Evolutionary conservation across 1,140 invertebrate species (phyloP).

Genomic region (Scylla paramamosain): DNA sequence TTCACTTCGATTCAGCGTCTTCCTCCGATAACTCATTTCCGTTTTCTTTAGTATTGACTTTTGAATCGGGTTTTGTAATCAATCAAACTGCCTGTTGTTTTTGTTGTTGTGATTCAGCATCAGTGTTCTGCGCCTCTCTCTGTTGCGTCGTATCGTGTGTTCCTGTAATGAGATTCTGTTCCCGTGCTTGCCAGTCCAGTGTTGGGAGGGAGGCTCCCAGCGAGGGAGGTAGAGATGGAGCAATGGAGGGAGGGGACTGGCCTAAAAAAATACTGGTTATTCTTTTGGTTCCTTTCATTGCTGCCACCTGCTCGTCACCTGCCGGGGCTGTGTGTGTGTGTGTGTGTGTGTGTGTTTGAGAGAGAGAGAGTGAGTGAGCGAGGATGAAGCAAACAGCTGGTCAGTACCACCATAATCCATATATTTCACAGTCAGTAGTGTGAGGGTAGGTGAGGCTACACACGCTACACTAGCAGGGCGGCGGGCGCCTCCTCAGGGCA

Average conservation of each 20-base stretch:
- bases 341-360: not conserved
- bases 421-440: slow-evolving; percentile 29
- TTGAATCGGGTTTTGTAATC: not conserved
- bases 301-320: too few species aligned
- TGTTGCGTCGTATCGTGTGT: not conserved
- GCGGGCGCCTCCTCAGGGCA: not conserved
- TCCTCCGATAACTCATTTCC: not conserved
- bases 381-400: not conserved
- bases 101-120: not conserved
- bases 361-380: not conserved
- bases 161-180: not conserved
- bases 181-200: too few species aligned
- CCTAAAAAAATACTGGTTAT: too few species aligned
- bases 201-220: not conserved
- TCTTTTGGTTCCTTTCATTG: too few species aligned
- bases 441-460: not conserved
- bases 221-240: not conserved
- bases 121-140: not conserved
- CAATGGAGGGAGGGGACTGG: not conserved
- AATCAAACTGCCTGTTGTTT: not conserved
- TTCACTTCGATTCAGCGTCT: not conserved
- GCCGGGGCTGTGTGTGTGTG: too few species aligned
- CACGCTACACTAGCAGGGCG: slow-evolving; percentile 17
- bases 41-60: not conserved
- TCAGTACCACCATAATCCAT: slow-evolving; percentile 32